Base-by-base conservation (phyloP, 2,113 vertebrate genomes). In the Morone saxatilis region DNA sequence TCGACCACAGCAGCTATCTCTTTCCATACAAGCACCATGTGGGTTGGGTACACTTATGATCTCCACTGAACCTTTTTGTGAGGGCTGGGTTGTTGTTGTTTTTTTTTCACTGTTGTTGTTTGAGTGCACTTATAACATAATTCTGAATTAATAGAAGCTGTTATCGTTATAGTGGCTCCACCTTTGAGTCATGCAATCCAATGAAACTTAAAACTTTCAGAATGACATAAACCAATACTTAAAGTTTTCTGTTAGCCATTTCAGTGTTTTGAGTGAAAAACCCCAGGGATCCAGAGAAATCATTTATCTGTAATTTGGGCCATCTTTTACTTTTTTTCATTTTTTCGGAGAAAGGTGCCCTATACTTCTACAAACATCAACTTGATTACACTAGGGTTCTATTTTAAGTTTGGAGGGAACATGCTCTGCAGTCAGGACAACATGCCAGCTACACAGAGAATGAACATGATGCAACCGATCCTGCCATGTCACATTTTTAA, bases 371-470 rank as follows among this genome's bases (percentile, higher is more conserved):
- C 81, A 83, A 84, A 90, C 81, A 85, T 86, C 68, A 54, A 79
- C 80, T 76, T 78, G 73, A 77, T 77, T 68, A 87, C 75, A 89
- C 80, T 11, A 81, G 81, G 81, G 22, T 51, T 88, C 68, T 89
- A 82, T 75, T 78, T 80, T 0, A 81, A 50, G 56, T 88, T 76
- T 83, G 72, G 78, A 88, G 74, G 86, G 76, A 90, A 54, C 91
- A 93, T 94, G 91, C 92, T 91, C 87, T 91, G 89, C 84, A 88
- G 88, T 93, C 89, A 80, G 90, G 88, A 86, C 81, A 88, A 85
- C 91, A 92, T 94, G 91, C 90, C 90, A 81, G 86, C 91, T 85
- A 91, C 87, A 90, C 90, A 86, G 84, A 84, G 80, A 76, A 85
- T 79, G 76, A 82, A 86, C 85, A 65, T 73, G 83, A 91, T 84